Evolutionary conservation across 2,888 invertebrate genomes (phyloP).

Genomic region (Nomada ruficornis): DNA sequence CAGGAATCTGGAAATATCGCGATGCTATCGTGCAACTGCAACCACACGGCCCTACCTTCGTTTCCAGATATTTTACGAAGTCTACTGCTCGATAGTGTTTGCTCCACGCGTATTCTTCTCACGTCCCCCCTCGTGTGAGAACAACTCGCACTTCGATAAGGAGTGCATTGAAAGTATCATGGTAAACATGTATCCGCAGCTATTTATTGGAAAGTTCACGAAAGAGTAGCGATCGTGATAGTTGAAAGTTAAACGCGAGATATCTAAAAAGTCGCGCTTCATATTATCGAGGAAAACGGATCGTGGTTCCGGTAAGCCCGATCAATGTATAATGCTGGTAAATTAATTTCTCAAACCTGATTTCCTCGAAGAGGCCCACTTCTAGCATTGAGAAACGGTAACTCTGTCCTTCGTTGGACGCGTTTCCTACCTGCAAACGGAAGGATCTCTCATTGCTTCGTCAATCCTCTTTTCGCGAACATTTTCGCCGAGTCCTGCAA

Average conservation of each 20-base stretch:
- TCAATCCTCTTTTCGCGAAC: constrained; percentile 75
- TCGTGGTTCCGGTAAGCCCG: constrained; percentile 18
- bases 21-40: constrained; percentile 33
- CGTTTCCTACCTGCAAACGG: constrained; percentile 36
- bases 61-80: constrained; percentile 5
- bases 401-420: constrained; percentile 46
- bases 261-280: constrained; percentile 5
- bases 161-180: no score
- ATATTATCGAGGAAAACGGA: neutral
- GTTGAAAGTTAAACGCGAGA: neutral
- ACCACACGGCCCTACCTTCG: constrained; percentile 7
- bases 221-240: no score
- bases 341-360: constrained; percentile 75
- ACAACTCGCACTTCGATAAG: no score
- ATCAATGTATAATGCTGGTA: constrained; percentile 58
- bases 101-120: no score
- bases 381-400: constrained; percentile 72
- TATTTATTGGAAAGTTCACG: neutral
- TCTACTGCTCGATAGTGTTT: no score
- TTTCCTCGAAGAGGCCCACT: constrained; percentile 68
- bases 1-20: constrained; percentile 65
- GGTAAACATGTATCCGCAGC: no score
- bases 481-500: constrained; percentile 83
- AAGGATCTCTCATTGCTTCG: constrained; percentile 61
- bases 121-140: no score